phyloP scores from a whole-genome alignment of 2,113 vertebrate genomes.

The Brienomyrus longianalis region DNA sequence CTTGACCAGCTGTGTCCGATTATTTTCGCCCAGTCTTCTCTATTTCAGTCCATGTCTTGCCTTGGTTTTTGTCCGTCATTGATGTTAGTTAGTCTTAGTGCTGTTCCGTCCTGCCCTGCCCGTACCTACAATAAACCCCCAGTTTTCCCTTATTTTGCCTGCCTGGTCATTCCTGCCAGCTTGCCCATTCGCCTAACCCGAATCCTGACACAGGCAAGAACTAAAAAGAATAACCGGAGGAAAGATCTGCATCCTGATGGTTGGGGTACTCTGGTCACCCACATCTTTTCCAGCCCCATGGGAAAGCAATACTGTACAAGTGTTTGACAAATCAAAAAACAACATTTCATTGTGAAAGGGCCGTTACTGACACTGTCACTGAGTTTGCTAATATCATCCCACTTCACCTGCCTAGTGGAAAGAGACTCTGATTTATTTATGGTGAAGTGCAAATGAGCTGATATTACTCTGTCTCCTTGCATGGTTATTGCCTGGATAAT shows the following conservation, averaged over 20 bases:
- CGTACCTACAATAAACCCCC: too few species aligned
- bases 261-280: background rate
- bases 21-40: too few species aligned
- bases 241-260: background rate
- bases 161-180: too few species aligned
- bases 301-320: background rate
- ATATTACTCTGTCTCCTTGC: background rate
- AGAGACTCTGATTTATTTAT: background rate
- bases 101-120: too few species aligned
- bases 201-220: background rate
- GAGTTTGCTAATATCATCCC: background rate
- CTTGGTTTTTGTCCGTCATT: too few species aligned
- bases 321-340: background rate
- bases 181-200: too few species aligned
- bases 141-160: too few species aligned
- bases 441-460: conserved; percentile 10
- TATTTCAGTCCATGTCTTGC: too few species aligned
- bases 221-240: background rate
- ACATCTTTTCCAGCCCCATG: background rate
- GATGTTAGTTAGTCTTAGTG: too few species aligned
- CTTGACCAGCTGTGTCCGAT: too few species aligned
- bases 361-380: background rate
- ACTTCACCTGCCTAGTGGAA: background rate
- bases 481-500: background rate
- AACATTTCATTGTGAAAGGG: background rate